phyloP scores from a whole-genome alignment of 1,140 invertebrate species.

The Lordiphosa clarofinis region DNA sequence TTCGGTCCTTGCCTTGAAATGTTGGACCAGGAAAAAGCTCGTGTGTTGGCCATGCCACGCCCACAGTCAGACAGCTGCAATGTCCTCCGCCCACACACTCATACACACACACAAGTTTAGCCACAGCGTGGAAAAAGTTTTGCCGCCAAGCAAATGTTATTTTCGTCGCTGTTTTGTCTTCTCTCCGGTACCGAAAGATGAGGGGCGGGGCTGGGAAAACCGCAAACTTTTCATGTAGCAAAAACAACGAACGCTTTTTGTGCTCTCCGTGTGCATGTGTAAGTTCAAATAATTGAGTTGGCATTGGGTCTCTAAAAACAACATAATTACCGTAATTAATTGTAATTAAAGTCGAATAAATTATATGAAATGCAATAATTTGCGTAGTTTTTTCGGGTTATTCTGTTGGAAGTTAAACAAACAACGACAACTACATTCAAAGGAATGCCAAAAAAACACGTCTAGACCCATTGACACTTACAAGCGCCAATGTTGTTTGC shows the following conservation, averaged over 20 bases:
- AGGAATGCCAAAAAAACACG: conserved; percentile 35
- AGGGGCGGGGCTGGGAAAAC: conserved; percentile 56
- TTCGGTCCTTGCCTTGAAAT: conserved; percentile 39
- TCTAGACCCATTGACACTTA: conserved; percentile 66
- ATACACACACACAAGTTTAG: conserved; percentile 41
- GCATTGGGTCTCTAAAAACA: conserved; percentile 74
- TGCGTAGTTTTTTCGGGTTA: conserved; percentile 16
- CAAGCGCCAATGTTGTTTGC: conserved; percentile 62
- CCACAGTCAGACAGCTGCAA: conserved; percentile 47
- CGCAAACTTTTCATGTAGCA: conserved; percentile 72
- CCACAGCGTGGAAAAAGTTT: conserved; percentile 72
- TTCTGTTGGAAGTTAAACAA: conserved; percentile 3
- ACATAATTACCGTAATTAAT: conserved; percentile 78
- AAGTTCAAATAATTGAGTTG: conserved; percentile 73
- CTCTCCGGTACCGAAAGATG: conserved; percentile 13
- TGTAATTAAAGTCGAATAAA: conserved; percentile 77
- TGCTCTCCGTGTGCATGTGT: conserved; percentile 27
- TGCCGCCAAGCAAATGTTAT: conserved; percentile 67
- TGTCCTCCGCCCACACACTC: conserved; percentile 42
- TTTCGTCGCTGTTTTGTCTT: conserved; percentile 66
- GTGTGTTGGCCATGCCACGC: conserved; percentile 58
- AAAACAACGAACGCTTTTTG: conserved; percentile 38
- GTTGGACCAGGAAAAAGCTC: conserved; percentile 35
- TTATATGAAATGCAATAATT: conserved; percentile 68
- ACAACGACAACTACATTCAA: conserved; percentile 16